These are phyloP conservation scores for Lasioglossum marginatum DNA, from an alignment of 2,888 invertebrate genomes.

Conservation along the genomic window DNA sequence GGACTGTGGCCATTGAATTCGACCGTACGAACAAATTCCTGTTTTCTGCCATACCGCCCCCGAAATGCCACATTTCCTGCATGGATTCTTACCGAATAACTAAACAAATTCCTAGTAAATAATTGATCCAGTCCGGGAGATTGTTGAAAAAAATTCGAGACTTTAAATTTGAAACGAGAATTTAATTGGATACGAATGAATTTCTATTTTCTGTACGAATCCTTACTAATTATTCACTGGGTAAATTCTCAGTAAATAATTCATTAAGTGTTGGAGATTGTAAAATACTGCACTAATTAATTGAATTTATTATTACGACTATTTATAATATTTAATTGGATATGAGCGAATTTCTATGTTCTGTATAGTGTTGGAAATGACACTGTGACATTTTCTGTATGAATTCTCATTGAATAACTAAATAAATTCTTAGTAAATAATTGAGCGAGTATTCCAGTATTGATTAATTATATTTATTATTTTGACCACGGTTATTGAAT, in stretches of 20 bases:
- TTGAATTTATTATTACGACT: too few relatives aligned
- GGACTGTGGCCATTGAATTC: background rate
- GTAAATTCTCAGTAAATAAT: too few relatives aligned
- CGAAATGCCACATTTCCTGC: background rate
- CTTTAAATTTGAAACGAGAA: too few relatives aligned
- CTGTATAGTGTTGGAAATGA: too few relatives aligned
- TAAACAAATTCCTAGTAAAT: background rate
- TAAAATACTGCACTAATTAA: too few relatives aligned
- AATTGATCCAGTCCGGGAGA: background rate
- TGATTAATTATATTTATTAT: background rate
- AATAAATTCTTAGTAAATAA: background rate
- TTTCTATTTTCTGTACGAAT: background rate
- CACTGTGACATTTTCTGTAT: background rate
- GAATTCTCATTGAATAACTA: background rate
- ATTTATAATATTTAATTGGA: too few relatives aligned
- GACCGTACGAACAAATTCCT: background rate
- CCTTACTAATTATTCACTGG: too few relatives aligned
- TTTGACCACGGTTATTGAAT: background rate
- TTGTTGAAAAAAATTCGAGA: background rate
- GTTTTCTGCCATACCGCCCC: background rate
- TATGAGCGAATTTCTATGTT: background rate
- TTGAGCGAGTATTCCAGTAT: background rate
- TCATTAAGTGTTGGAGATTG: background rate
- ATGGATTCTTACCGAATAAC: background rate
- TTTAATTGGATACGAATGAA: too few relatives aligned